Base-by-base conservation (phyloP, 2,113 vertebrate species). In the Mus pahari region DNA sequence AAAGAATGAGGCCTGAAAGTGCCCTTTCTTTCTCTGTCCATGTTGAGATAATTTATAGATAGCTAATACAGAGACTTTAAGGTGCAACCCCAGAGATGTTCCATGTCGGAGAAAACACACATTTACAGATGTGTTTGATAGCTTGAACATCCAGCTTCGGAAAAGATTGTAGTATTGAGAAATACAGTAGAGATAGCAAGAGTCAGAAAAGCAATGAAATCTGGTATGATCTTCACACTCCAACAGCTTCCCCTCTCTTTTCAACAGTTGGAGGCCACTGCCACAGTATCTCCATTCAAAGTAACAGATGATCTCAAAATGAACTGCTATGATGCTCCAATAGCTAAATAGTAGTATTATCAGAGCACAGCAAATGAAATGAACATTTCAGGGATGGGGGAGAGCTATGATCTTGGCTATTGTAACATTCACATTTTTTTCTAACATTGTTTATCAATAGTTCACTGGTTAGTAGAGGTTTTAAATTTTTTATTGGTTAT, bases 291-390 rank as follows among this genome's bases (percentile, higher is more conserved):
- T 55, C 28, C 14, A 26, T 71, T 22, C 91, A 48, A 31, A 42
- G 39, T 90, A 86, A 92, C 17, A 95, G 86, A 17, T 89, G 75
- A 33, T 83, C 33, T 53, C 33, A 83, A 87, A 55, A 74, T n/a
- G 19, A 94, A 90, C 24, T 77, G 11, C 3, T 70, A 84, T 87
- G 24, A 71, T 77, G 22, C 20, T 39, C 28, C 20, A 66, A 88
- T 36, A 88, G 66, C 90, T 83, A 91, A 95, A 48, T 64, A 64
- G 82, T 70, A 60, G 73, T 12, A 81, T n/a, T 11, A 82, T 7
- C 4, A 66, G 3, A 14, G 10, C 33, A 39, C 45, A 20, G 26
- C 3, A 90, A 91, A 68, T 60, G 74, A 92, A 39, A 84, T 9
- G 79, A 90, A 88, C n/a, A 39, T 48, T 36, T 45, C 82, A 86